Evolutionary conservation across 1,140 invertebrate species (phyloP).

Genomic region (Harpegnathos saltator): DNA sequence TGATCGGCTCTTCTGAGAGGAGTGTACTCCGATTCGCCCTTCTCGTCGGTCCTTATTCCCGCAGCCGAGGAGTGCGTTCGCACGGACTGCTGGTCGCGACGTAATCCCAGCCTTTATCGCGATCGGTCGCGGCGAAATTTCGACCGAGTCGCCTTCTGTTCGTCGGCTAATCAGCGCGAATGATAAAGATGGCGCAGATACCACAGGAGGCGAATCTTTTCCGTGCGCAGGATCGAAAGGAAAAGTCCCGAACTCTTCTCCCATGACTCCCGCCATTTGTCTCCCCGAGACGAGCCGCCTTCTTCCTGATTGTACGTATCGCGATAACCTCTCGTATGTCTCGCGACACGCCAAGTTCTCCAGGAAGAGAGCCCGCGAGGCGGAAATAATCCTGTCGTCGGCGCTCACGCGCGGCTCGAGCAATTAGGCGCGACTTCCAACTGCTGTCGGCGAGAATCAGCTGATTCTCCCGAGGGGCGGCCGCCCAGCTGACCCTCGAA

Average conservation of each 20-base stretch:
- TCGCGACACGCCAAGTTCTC: constrained; percentile 49
- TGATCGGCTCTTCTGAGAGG: constrained; percentile 46
- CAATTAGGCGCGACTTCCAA: constrained; percentile 32
- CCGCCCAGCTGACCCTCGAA: constrained; percentile 66
- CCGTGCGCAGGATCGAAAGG: no score
- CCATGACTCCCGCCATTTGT: neutral
- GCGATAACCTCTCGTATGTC: neutral
- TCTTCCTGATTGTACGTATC: neutral
- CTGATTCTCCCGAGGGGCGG: constrained; percentile 71
- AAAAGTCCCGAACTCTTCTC: neutral
- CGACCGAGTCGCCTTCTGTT: no score
- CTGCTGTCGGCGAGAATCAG: constrained; percentile 55
- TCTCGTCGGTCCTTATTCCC: neutral
- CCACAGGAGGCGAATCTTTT: no score
- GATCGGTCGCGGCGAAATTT: neutral
- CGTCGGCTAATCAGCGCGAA: no score
- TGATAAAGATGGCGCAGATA: no score
- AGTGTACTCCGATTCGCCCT: constrained; percentile 17
- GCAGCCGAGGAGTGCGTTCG: neutral
- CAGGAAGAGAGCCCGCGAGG: neutral
- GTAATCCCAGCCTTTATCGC: neutral
- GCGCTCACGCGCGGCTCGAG: neutral
- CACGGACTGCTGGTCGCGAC: neutral
- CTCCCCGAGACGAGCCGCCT: neutral
- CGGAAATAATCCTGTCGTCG: neutral